phyloP scores from a whole-genome alignment of 2,113 vertebrate genomes.

The Agapornis roseicollis region DNA sequence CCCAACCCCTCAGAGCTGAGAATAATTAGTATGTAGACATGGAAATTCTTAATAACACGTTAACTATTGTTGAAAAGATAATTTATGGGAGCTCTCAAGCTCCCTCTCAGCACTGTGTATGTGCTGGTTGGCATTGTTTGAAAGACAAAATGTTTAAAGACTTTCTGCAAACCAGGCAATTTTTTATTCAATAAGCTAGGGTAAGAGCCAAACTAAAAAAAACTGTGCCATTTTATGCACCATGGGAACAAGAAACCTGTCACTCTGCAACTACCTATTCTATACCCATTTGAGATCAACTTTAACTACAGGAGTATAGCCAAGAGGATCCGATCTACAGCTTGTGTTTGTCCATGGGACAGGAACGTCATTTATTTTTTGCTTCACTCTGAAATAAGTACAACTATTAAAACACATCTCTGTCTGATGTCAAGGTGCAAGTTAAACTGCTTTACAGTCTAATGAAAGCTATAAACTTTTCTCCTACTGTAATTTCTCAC shows the following conservation, averaged over 20 bases:
- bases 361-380: background rate
- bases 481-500: background rate
- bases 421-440: background rate
- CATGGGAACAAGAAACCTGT: constrained; percentile 46
- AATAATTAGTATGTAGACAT: constrained; percentile 52
- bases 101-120: background rate
- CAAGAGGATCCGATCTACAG: background rate
- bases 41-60: constrained; percentile 58
- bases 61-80: constrained; percentile 51
- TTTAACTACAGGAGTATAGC: background rate
- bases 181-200: constrained; percentile 22
- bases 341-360: background rate
- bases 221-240: constrained; percentile 10
- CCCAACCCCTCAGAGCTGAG: background rate
- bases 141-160: constrained; percentile 58
- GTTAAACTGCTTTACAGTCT: background rate
- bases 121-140: constrained; percentile 18
- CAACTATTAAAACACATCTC: constrained; percentile 31
- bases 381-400: background rate
- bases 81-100: constrained; percentile 17
- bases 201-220: constrained; percentile 36
- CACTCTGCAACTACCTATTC: constrained; percentile 36
- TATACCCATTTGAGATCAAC: background rate
- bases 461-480: constrained; percentile 25
- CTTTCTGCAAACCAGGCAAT: constrained; percentile 20